Base-by-base conservation (phyloP, 2,113 vertebrate species). In the Triplophysa tibetana region DNA sequence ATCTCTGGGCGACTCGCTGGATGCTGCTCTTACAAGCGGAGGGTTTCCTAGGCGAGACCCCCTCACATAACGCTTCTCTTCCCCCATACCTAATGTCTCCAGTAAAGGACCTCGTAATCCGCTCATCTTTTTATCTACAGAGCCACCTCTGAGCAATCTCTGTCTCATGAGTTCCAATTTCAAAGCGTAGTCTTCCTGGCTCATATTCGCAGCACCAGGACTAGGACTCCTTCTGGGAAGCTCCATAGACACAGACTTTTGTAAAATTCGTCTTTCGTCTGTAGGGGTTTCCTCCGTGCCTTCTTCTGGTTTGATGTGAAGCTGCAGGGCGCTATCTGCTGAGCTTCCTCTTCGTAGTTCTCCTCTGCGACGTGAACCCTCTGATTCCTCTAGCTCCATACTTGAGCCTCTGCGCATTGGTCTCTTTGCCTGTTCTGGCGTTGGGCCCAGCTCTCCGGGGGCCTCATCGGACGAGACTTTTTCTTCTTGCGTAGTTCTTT, bases 81-180 rank as follows among this genome's bases (percentile, higher is more conserved):
- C 94, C 8, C 92, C 86, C 61, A 94, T 91, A 0, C 95, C 95
- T 62, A 98, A 88, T 9, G 95, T 98, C 90, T 99, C 98, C 86
- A 99, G 85, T 50, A 99, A 90, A 17, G 98, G 98, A 1, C 97
- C 98, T 67, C 98, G 90, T 24, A 99, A 90, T 77, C 98, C 97
- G 1, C 98, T 98, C 92, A 99, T 93, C 84, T 97, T 98, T 81
- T 95, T 92, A 3, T 98, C 97, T 54, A 93, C 93, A 0, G 95
- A 89, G 45, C 93, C 89, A 0, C 95, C 95, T 68, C 95, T 90
- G 33, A 98, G 91, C 75, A 99, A 91, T 72, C 96, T 86, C 86
- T 99, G 96, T 77, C 97, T 94, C 95, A 99, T 95, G 60, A 95
- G 86, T 86, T 98, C 96, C 70, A 99, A 88, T 84, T 97, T 96